Evolutionary conservation across 35 echinoderm and acorn worm species (phyloP).

Genomic region (Nesometra sesokonis): DNA sequence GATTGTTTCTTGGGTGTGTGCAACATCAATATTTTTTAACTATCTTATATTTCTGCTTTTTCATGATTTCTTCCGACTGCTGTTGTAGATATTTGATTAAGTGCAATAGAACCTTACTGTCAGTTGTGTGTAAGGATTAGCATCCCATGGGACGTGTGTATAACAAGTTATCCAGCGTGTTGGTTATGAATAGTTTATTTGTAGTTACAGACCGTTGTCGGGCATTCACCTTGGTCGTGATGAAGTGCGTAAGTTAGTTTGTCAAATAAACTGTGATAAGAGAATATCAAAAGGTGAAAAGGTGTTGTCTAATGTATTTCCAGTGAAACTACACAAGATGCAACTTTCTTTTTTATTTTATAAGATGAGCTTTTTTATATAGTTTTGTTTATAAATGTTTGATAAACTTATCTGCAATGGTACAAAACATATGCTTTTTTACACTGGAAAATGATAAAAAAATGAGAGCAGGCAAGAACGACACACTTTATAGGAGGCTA

Average conservation of each 20-base stretch:
- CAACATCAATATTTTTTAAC: background rate
- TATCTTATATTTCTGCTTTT: background rate
- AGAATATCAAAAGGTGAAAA: no score
- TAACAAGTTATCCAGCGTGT: background rate
- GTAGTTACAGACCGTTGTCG: background rate
- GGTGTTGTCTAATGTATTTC: no score
- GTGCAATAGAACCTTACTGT: background rate
- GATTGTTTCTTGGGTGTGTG: background rate
- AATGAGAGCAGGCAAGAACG: no score
- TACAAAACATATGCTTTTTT: no score
- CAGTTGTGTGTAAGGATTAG: background rate
- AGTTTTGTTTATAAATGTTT: no score
- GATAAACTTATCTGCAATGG: no score
- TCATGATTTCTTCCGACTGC: background rate
- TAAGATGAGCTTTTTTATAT: no score
- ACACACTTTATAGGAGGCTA: no score
- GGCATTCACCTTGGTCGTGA: background rate
- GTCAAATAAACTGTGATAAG: background rate
- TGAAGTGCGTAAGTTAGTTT: background rate
- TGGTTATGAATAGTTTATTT: background rate
- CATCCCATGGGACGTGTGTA: background rate
- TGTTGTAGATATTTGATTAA: background rate
- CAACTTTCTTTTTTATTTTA: no score
- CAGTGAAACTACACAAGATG: no score
- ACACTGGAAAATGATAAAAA: no score